Evolutionary conservation across 2,888 invertebrate genomes (phyloP), one percentile per base, ranked within the genome.

Genomic region (Melieria crassipennis): DNA sequence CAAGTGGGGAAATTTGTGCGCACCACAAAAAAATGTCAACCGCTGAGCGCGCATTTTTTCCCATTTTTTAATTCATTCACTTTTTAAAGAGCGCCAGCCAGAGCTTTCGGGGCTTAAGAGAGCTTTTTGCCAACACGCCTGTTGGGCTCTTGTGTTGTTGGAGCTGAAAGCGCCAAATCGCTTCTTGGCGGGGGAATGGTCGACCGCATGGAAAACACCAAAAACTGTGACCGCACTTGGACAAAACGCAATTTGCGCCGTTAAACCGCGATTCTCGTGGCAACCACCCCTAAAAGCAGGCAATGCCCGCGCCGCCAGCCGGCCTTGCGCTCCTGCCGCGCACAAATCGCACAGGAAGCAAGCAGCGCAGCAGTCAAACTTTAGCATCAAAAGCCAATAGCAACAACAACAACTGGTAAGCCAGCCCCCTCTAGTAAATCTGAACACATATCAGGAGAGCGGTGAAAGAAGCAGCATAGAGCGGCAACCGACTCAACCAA

Each of bases 401-500:
- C 30, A 30, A 30, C 30, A 30, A 30, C 30, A 30, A 30, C 30
- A 30, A 30, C 30, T 30, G 30, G 30, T 30, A 30, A 30, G 30
- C 30, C 30, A 30, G 2, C 30, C 30, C 30, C 30, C 30, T 30
- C 30, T 30, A 30, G 30, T 30, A 1, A 30, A 30, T 30, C 30
- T 30, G 30, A 30, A 30, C 30, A 30, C 30, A 30, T 30, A 30
- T 3, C 3, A 30, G 30, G 30, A 30, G 56, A 48, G 56, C 6
- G 16, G 46, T 58, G 13, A 43, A 30, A 30, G 45, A 55, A 16
- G 13, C 46, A 61, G 16, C 58, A 65, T 60, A 65, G 62, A 46
- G 68, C 58, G 50, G 55, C 42, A 56, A 61, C 66, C 45, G 50
- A 62, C n/a, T 30, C 70, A 47, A 72, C 72, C 71, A 72, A 70